Evolutionary conservation across 1,140 invertebrate species (phyloP).

Genomic region (Harlomillsia oculata): DNA sequence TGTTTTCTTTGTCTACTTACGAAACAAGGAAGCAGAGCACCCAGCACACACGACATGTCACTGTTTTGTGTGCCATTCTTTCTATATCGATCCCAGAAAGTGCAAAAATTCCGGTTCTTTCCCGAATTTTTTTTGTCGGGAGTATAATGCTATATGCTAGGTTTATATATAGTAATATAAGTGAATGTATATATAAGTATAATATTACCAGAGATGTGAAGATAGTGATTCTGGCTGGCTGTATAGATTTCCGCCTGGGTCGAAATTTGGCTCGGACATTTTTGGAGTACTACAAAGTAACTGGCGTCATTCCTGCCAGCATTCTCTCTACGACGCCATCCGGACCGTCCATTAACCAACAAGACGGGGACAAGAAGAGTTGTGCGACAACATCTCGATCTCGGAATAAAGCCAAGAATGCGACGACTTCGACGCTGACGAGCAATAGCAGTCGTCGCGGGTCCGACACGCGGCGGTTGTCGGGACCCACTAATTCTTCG

Average conservation of each 20-base stretch:
- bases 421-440: too few species aligned
- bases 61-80: neutral
- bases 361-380: slow-evolving; percentile 44
- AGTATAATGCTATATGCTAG: too few species aligned
- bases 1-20: too few species aligned
- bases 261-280: slow-evolving; percentile 64
- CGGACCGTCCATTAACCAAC: slow-evolving; percentile 43
- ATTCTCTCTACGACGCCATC: slow-evolving; percentile 43
- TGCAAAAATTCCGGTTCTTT: slow-evolving; percentile 2
- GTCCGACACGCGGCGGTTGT: neutral
- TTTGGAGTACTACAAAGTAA: slow-evolving; percentile 68
- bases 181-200: too few species aligned
- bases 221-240: too few species aligned
- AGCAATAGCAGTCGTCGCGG: neutral
- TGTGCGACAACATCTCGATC: slow-evolving; percentile 6
- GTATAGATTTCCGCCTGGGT: slow-evolving; percentile 55
- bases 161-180: too few species aligned
- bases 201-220: too few species aligned
- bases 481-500: too few species aligned
- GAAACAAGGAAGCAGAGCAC: too few species aligned
- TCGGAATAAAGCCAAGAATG: slow-evolving; percentile 11
- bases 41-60: neutral
- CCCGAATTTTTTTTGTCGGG: too few species aligned
- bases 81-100: slow-evolving; percentile 11
- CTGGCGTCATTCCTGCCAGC: slow-evolving; percentile 54